A percentile compares a stretch with the other conserved stretches of the same genome.
These are phyloP conservation scores for Aspidoscelis tigris DNA, from an alignment of 2,113 vertebrate genomes.

Conservation along the genomic window DNA sequence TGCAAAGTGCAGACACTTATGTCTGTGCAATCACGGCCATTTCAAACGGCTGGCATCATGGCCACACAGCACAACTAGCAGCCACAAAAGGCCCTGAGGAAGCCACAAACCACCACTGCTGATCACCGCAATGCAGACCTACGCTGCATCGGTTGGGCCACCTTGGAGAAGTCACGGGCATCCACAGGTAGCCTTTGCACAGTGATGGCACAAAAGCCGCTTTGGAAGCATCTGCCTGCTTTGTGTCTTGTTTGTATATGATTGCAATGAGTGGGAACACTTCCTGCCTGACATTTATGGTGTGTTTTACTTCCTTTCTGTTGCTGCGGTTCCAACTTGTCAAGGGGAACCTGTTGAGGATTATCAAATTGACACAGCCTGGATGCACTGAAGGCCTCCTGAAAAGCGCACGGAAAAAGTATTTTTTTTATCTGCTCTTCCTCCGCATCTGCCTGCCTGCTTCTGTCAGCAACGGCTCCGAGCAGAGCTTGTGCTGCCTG, in stretches of 20 bases:
- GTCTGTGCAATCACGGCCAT: no score
- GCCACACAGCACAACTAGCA: no score
- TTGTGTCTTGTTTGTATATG: background rate
- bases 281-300: background rate
- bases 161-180: no score
- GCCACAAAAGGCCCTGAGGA: no score
- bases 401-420: background rate
- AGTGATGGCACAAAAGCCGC: no score
- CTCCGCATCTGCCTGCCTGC: constrained; percentile 3
- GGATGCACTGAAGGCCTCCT: constrained; percentile 1
- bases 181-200: no score
- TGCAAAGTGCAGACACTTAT: no score
- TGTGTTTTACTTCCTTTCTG: constrained; percentile 4
- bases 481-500: background rate
- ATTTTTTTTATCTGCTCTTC: background rate
- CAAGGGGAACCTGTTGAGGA: background rate
- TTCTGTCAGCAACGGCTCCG: background rate
- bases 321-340: background rate
- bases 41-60: no score
- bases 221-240: no score
- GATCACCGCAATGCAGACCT: no score
- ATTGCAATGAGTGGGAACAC: background rate
- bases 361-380: constrained; percentile 2
- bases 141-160: no score
- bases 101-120: no score